phyloP scores from a whole-genome alignment of 2,113 vertebrate species.

The Cebidichthys violaceus region DNA sequence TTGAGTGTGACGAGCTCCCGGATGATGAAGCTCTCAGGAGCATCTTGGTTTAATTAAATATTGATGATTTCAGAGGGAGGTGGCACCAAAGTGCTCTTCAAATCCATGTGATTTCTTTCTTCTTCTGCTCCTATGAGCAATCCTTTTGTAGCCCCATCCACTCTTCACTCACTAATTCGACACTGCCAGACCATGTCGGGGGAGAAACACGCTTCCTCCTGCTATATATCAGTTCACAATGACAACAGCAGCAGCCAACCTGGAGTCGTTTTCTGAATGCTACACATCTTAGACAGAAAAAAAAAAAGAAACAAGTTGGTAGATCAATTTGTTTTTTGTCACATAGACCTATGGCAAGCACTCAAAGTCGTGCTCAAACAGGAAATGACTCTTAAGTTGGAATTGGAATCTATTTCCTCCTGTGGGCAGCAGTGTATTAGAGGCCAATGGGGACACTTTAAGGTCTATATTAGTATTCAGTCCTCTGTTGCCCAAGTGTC shows the following conservation, averaged over 20 bases:
- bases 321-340: slow-evolving; percentile 26
- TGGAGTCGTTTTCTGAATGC: neutral
- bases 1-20: slow-evolving; percentile 23
- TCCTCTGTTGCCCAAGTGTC: slow-evolving; percentile 39
- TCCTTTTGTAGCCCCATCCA: slow-evolving; percentile 5
- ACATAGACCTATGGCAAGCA: neutral
- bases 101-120: slow-evolving; percentile 37
- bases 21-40: slow-evolving; percentile 41
- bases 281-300: neutral
- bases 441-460: slow-evolving; percentile 34
- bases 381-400: slow-evolving; percentile 33
- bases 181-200: neutral
- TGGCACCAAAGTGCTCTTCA: slow-evolving; percentile 52
- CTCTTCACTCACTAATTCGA: slow-evolving; percentile 25
- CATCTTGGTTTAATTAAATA: slow-evolving; percentile 61
- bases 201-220: neutral
- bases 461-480: slow-evolving; percentile 63
- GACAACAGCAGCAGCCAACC: neutral
- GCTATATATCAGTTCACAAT: neutral
- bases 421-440: slow-evolving; percentile 1
- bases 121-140: slow-evolving; percentile 19
- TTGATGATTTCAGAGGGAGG: slow-evolving; percentile 57
- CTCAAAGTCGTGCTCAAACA: slow-evolving; percentile 1
- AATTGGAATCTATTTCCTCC: slow-evolving; percentile 29
- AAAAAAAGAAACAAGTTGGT: neutral